Evolutionary conservation across 1,140 invertebrate species (phyloP).

Genomic region (Oppia nitens): DNA sequence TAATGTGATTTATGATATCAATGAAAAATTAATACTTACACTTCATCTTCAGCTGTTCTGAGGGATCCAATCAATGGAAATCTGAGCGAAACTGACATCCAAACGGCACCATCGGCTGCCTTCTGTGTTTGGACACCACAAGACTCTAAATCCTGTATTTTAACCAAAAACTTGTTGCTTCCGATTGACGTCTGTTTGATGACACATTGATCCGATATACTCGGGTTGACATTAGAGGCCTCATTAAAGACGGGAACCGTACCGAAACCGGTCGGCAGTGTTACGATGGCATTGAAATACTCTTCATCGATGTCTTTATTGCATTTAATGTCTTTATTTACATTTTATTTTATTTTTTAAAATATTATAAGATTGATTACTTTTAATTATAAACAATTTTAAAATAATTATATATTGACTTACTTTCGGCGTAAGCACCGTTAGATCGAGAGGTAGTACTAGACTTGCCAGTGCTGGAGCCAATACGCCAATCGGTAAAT

Average conservation of each 20-base stretch:
- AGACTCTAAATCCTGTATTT: neutral
- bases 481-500: too few species aligned
- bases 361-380: too few species aligned
- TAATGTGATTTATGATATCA: neutral
- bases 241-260: constrained; percentile 4
- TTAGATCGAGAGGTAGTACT: too few species aligned
- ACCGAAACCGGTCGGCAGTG: constrained; percentile 1
- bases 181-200: neutral
- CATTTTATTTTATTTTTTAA: too few species aligned
- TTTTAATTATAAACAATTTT: too few species aligned
- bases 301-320: neutral
- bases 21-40: neutral
- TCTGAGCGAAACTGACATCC: constrained; percentile 38
- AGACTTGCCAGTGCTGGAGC: too few species aligned
- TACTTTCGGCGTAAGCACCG: too few species aligned
- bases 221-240: neutral
- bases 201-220: neutral
- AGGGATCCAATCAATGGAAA: constrained; percentile 42
- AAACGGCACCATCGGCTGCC: constrained; percentile 18
- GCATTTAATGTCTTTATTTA: neutral
- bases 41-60: constrained; percentile 40
- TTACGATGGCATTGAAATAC: neutral
- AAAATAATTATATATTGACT: too few species aligned
- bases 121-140: constrained; percentile 8
- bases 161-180: neutral